Percentiles rank a stretch among this genome's conserved stretches.
These are phyloP conservation scores for Noctua janthina DNA, from an alignment of 2,888 invertebrate genomes.

Conservation along the genomic window DNA sequence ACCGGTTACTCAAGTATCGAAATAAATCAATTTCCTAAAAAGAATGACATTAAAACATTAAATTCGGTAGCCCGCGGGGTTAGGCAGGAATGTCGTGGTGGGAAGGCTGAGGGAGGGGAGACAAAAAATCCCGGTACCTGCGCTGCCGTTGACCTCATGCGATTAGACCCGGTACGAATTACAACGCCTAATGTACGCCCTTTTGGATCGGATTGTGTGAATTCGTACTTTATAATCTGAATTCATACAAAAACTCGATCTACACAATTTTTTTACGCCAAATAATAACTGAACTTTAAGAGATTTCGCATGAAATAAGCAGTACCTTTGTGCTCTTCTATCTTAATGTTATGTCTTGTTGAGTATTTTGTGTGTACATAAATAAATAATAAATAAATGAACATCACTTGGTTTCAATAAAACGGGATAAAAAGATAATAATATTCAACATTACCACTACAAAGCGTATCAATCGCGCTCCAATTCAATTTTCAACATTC, in stretches of 20 bases:
- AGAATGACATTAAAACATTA: slow-evolving; percentile 81
- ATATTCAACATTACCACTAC: slow-evolving; percentile 8
- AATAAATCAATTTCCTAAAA: slow-evolving; percentile 66
- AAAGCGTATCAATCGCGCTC: slow-evolving; percentile 7
- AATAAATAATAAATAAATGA: not conserved
- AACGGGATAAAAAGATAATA: not conserved
- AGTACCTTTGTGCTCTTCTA: too few relatives aligned
- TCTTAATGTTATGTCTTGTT: too few relatives aligned
- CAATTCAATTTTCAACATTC: slow-evolving; percentile 31
- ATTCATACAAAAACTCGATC: not conserved
- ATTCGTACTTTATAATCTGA: slow-evolving; percentile 6
- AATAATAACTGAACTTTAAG: not conserved
- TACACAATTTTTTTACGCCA: not conserved
- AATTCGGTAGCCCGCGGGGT: slow-evolving; percentile 82
- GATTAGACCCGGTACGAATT: slow-evolving; percentile 81
- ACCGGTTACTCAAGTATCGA: slow-evolving; percentile 40
- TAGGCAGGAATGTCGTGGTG: slow-evolving; percentile 70
- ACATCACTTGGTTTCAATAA: not conserved
- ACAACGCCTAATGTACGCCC: slow-evolving; percentile 72
- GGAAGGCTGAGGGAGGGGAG: slow-evolving; percentile 61
- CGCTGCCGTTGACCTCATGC: slow-evolving; percentile 86
- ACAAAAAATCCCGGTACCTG: slow-evolving; percentile 88
- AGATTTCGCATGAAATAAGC: too few relatives aligned
- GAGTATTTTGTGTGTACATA: too few relatives aligned
- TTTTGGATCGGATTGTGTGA: slow-evolving; percentile 33